Evolutionary conservation across 2,113 vertebrate genomes (phyloP).

Genomic region (Solea solea): DNA sequence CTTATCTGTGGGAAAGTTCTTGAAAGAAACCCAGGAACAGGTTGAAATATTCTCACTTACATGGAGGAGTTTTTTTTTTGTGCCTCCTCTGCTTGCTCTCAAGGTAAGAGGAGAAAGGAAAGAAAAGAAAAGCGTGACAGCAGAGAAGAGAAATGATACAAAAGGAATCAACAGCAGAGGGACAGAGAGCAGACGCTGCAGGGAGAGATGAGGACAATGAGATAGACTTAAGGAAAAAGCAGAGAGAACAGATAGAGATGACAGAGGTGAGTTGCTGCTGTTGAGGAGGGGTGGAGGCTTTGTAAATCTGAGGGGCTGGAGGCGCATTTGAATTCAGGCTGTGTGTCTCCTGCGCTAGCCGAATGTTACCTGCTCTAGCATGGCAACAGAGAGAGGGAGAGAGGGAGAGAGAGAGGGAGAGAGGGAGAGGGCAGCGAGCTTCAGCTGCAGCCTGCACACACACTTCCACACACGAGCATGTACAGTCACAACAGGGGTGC

Average conservation of each 20-base stretch:
- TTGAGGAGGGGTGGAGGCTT: slow-evolving; percentile 51
- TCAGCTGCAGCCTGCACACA: slow-evolving; percentile 60
- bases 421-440: slow-evolving; percentile 42
- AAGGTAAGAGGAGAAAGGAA: slow-evolving; percentile 21
- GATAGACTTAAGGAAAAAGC: background rate
- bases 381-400: slow-evolving; percentile 70
- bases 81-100: slow-evolving; percentile 21
- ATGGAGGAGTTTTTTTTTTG: background rate
- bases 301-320: slow-evolving; percentile 61
- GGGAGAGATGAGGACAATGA: slow-evolving; percentile 31
- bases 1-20: background rate
- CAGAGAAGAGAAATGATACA: slow-evolving; percentile 32
- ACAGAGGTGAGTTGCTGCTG: slow-evolving; percentile 8
- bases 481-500: slow-evolving; percentile 45
- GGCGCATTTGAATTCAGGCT: slow-evolving; percentile 80
- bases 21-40: background rate
- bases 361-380: slow-evolving; percentile 76
- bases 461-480: slow-evolving; percentile 17
- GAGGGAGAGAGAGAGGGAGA: slow-evolving; percentile 55
- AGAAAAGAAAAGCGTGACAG: slow-evolving; percentile 18
- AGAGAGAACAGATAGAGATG: slow-evolving; percentile 34
- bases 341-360: slow-evolving; percentile 78
- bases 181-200: slow-evolving; percentile 3
- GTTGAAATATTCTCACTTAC: background rate
- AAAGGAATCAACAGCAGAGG: background rate